Evolutionary conservation across 2,797 vertebrate genomes (phyloP), one percentile per base, ranked within the genome.

Genomic region (Sandelia bainsii): DNA sequence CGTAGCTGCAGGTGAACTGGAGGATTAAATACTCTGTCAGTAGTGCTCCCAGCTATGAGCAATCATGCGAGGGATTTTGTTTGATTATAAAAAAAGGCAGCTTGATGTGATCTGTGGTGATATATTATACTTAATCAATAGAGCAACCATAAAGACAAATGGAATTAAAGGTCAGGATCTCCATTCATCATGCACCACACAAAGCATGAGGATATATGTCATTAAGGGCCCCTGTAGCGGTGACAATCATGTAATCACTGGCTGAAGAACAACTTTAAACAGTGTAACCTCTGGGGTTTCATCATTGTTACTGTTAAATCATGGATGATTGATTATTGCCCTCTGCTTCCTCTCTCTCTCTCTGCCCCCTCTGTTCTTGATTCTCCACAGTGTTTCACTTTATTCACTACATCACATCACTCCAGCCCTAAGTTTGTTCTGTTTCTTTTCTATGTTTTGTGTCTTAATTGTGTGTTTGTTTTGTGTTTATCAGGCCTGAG

Each of bases 1-100:
- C 8, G 98, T 99, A 71, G 97, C 97, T 16, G 97, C 98, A 93
- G 98, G 98, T 99, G 91, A 85, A 93, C 56, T 11, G 20, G 39
- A 46, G 29, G 61, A 60, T 69, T 49, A 25, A 45, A 25, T 25
- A 17, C 19, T 8, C 25, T n/a, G 65, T 68, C 39, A n/a, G 17
- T 40, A 17, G 0, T 6, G 29, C 29, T 68, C 39, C 12, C 69
- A 71, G 46, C 8, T 2, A 77, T 27, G 60, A 23, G 56, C 70
- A 62, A 48, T 79, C 57, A 63, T 49, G 34, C 8, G 3, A 48
- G 29, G 19, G 25, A 57, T 40, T 46, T 39, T 13, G 40, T 48
- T 45, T 60, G 20, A 19, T 44, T 57, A 48, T 58, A 64, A 50
- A 63, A 25, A 62, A 50, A 60, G 54, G 57, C 56, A 68, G 68